phyloP scores from a whole-genome alignment of 2,888 invertebrate species.

The Drosophila sordidula region DNA sequence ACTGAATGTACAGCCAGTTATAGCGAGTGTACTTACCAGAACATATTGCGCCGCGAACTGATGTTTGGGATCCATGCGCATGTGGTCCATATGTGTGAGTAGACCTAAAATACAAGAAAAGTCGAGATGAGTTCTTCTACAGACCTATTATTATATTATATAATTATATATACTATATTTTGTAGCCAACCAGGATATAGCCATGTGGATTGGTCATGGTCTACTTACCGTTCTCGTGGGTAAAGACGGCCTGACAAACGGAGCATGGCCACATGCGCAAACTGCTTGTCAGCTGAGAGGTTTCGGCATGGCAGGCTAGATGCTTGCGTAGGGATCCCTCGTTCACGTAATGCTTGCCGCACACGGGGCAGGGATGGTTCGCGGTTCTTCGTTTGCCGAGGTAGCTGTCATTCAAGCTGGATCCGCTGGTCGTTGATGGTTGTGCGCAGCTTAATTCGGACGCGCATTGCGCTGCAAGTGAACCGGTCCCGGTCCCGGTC shows the following conservation, averaged over 20 bases:
- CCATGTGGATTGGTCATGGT: no score
- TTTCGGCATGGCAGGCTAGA: slow-evolving; percentile 96
- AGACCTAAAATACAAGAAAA: slow-evolving; percentile 87
- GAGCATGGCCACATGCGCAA: slow-evolving; percentile 98
- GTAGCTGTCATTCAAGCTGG: slow-evolving; percentile 88
- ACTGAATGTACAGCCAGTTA: background rate
- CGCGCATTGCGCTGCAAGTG: slow-evolving; percentile 43
- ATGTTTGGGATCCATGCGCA: slow-evolving; percentile 98
- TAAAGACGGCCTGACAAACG: slow-evolving; percentile 97
- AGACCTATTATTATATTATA: no score
- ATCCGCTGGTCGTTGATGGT: slow-evolving; percentile 74
- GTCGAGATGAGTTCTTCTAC: no score
- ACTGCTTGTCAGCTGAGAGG: slow-evolving; percentile 93
- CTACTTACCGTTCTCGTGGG: slow-evolving; percentile 96
- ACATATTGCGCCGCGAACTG: slow-evolving; percentile 98
- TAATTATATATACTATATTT: no score
- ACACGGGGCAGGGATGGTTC: slow-evolving; percentile 97
- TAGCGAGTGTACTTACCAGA: slow-evolving; percentile 83
- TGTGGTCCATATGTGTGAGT: slow-evolving; percentile 97
- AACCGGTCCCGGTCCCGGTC: slow-evolving; percentile 8
- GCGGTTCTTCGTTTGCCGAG: slow-evolving; percentile 97
- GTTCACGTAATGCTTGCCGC: slow-evolving; percentile 98
- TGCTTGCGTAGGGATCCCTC: slow-evolving; percentile 97
- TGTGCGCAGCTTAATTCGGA: slow-evolving; percentile 77
- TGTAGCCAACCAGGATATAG: no score